A percentile compares a stretch with the other conserved stretches of the same genome.
Conservation (phyloP, 2,113 vertebrate species). For the Terrapene triunguis region DNA sequence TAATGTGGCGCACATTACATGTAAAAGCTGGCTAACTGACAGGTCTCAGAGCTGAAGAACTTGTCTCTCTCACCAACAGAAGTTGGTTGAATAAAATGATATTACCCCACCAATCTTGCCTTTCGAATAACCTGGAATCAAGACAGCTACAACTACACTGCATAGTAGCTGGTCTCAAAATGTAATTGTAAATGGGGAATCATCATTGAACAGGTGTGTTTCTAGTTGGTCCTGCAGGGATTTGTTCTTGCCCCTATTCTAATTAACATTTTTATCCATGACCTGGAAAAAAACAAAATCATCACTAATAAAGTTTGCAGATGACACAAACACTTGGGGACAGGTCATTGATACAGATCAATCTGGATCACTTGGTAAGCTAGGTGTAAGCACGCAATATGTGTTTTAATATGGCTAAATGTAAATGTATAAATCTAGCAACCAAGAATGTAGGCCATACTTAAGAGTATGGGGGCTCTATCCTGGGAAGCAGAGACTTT, state of each 20-base stretch:
- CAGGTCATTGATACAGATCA: neutral
- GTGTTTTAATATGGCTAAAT: too few relatives aligned
- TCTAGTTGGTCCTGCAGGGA: neutral
- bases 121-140: neutral
- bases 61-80: neutral
- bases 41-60: neutral
- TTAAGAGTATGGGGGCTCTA: too few relatives aligned
- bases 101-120: neutral
- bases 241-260: neutral
- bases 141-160: neutral
- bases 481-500: too few relatives aligned
- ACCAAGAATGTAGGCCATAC: too few relatives aligned
- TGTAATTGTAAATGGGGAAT: neutral
- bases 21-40: neutral
- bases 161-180: neutral
- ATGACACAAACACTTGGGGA: neutral
- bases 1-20: neutral
- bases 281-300: neutral
- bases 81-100: neutral
- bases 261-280: neutral
- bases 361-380: neutral
- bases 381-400: too few relatives aligned
- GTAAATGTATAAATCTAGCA: too few relatives aligned
- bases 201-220: neutral
- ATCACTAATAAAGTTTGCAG: neutral